Conservation (phyloP, 2,888 invertebrate genomes). For the Dorcus hopei region DNA sequence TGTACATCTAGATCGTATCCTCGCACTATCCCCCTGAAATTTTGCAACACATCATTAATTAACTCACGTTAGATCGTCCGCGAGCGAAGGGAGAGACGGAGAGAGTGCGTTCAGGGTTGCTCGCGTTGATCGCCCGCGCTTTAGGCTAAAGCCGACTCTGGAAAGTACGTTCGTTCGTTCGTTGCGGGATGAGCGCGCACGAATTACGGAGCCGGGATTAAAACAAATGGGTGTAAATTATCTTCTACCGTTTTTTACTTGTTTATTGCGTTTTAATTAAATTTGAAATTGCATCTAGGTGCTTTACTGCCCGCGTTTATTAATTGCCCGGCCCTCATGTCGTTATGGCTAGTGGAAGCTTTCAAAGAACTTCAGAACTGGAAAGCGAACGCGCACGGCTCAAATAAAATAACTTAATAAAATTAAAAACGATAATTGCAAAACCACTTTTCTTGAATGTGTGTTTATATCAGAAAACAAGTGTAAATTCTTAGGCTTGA, state of each 20-base stretch:
- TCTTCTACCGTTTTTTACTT: conserved; percentile 13
- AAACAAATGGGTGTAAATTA: conserved; percentile 26
- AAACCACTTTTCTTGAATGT: too few species aligned
- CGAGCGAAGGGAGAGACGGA: neutral
- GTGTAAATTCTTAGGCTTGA: too few species aligned
- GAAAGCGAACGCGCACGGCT: too few species aligned
- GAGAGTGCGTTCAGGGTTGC: neutral
- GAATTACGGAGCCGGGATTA: conserved; percentile 8
- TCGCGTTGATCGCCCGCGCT: neutral
- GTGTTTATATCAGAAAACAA: too few species aligned
- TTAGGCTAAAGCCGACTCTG: neutral
- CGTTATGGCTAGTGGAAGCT: too few species aligned
- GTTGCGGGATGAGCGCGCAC: neutral
- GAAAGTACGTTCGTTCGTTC: neutral
- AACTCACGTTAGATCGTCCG: conserved; percentile 3
- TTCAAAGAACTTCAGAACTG: too few species aligned
- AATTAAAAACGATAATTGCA: too few species aligned
- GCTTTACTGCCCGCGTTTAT: conserved; percentile 12
- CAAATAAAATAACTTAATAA: too few species aligned
- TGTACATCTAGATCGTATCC: conserved; percentile 20
- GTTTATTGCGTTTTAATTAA: conserved; percentile 29
- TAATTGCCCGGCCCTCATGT: neutral
- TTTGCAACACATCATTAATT: conserved; percentile 20
- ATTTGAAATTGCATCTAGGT: conserved; percentile 23
- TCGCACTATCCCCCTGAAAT: conserved; percentile 10